Percentiles rank a stretch among this genome's conserved stretches.
These are phyloP conservation scores for Diabrotica virgifera DNA, from an alignment of 1,140 invertebrate genomes.

Conservation along the genomic window DNA sequence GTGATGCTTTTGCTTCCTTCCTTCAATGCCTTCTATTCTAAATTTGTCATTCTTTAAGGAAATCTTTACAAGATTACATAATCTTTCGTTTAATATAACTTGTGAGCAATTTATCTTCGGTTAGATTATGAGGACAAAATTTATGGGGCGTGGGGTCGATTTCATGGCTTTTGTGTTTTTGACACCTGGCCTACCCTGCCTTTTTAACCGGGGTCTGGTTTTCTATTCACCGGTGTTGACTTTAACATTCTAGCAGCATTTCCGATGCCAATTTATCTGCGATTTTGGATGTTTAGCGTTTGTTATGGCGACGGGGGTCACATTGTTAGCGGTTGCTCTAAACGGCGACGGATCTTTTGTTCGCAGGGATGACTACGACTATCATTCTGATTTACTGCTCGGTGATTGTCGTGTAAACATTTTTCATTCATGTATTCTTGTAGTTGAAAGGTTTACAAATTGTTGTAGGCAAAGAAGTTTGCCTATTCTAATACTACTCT, in stretches of 20 bases:
- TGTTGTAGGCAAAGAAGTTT: too few species aligned
- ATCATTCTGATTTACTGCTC: constrained; percentile 7
- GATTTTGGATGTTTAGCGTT: constrained; percentile 12
- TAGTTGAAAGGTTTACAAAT: background rate
- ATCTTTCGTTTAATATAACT: background rate
- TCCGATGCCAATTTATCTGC: constrained; percentile 16
- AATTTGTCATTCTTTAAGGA: background rate
- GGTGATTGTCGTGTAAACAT: constrained; percentile 13
- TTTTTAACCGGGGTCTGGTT: constrained; percentile 11
- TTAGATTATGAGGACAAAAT: constrained; percentile 7
- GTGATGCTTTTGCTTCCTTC: too few species aligned
- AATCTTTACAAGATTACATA: constrained; percentile 1
- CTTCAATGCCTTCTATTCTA: too few species aligned
- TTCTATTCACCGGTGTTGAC: constrained; percentile 14
- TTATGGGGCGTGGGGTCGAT: constrained; percentile 11
- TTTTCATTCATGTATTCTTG: background rate
- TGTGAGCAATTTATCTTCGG: background rate
- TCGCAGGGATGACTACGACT: background rate
- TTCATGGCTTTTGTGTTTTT: constrained; percentile 11
- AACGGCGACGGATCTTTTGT: constrained; percentile 5
- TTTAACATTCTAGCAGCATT: constrained; percentile 13
- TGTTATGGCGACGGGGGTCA: constrained; percentile 10
- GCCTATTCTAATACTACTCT: too few species aligned
- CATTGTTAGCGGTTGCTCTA: constrained; percentile 5
- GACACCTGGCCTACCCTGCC: constrained; percentile 15